Base-by-base conservation (phyloP, 2,888 invertebrate species). In the Onchidella celtica region DNA sequence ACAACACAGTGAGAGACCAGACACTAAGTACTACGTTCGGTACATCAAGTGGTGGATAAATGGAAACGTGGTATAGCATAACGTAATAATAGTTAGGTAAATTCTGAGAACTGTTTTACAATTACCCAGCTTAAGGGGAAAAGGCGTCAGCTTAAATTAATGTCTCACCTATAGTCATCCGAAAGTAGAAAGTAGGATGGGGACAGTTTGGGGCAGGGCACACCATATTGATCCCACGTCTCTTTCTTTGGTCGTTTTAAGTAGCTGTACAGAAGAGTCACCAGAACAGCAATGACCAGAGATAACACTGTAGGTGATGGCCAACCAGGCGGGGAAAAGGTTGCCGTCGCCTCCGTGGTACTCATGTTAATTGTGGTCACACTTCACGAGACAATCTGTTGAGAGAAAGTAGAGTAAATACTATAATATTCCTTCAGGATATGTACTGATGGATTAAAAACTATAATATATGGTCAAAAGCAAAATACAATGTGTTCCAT, bases 221-320 rank as follows among this genome's bases (percentile, higher is more conserved):
- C 29, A 4, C 70, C 70, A 24, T 70, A 70, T 14, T 24, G 70
- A 29, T 47, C 14, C 70, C 70, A 70, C 14, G 24, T 40, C 14
- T 55, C 32, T 0, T 11, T 29, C 6, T 4, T 24, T n/a, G 6
- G 2, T 0, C 14, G 21, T 1, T 47, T n/a, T 14, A 47, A 55
- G 21, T 29, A n/a, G 29, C 29, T 29, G 32, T 47, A 47, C 1
- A 47, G 17, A 11, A 29, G 3, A 6, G 6, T 4, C 27, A 38
- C 70, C 3, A 70, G n/a, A 0, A 21, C 29, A 17, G 55, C 70
- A 3, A 70, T 6, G 29, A 29, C 17, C 27, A 70, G 29, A 17
- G 24, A 69, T 17, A 29, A 24, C 1, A 29, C 17, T 0, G 17
- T 21, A 29, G 47, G 9, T 47, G 47, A 47, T 11, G 47, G 17